Evolutionary conservation across 1,140 invertebrate species (phyloP), one percentile per base, ranked within the genome.

Genomic region (Coelopa frigida): DNA sequence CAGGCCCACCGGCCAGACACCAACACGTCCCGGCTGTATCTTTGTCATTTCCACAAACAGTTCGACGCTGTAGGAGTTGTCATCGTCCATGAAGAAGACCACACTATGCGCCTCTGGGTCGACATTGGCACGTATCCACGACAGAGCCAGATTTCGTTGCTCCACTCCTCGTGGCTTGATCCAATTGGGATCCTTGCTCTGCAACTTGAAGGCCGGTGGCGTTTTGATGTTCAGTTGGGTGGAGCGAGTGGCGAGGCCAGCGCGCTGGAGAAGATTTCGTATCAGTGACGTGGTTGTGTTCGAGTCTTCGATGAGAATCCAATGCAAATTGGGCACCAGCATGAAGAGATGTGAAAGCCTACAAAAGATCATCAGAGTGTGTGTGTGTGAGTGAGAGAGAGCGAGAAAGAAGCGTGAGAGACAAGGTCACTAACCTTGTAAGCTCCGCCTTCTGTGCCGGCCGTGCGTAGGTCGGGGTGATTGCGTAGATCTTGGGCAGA

Each of bases 61-160:
- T 10, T 89, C 87, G 14, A 92, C 87, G 58, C 76, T 81, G 43
- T 70, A 70, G 5, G 63, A 56, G 44, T 99, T 99, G 67, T 99
- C 96, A 72, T 99, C 96, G 70, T 99, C 96, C 70, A 94, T 95
- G 73, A 99, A 99, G 73, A 90, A 99, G 0, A 99, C 82, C 32
- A 97, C 81, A 3, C 89, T 90, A 54, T 80, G 76, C 43, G 75
- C 70, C 15, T 73, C 71, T 1, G 68, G 48, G 44, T 56, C 61
- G 2, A 61, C 58, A 69, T 92, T 84, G 20, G 78, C 72, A 42
- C 91, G 73, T 5, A 99, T 71, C 91, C 94, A 99, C 22, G 78
- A 73, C 5, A 99, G 65, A 4, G 83, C 96, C 10, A 80, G 72
- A 73, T 99, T 99, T 53, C 96, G 77, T 72, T 99, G 96, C 49